Evolutionary conservation across 2,113 vertebrate genomes (phyloP).

Genomic region (Hucho hucho): DNA sequence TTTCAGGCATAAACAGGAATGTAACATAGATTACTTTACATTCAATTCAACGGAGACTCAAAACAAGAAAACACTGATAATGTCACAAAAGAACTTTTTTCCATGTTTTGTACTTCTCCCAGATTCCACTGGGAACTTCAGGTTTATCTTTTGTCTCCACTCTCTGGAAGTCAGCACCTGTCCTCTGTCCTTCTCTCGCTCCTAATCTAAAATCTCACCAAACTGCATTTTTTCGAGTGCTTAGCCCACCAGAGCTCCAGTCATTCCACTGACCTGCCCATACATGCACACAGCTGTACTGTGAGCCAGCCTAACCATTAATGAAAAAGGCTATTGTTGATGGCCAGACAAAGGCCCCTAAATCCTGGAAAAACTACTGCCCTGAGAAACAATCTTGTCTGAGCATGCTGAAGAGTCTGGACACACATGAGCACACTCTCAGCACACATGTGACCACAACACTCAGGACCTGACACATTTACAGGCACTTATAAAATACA

Average conservation of each 20-base stretch:
- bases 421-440: slow-evolving; percentile 11
- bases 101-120: slow-evolving; percentile 10
- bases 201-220: slow-evolving; percentile 73
- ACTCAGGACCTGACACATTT: background rate
- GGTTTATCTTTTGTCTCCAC: slow-evolving; percentile 54
- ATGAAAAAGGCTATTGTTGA: slow-evolving; percentile 66
- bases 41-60: background rate
- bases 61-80: background rate
- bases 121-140: slow-evolving; percentile 34
- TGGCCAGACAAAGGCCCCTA: slow-evolving; percentile 65
- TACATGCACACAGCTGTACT: slow-evolving; percentile 68
- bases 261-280: slow-evolving; percentile 71
- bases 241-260: slow-evolving; percentile 72
- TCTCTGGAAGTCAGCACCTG: slow-evolving; percentile 49
- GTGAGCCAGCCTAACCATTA: slow-evolving; percentile 59
- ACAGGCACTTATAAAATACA: background rate
- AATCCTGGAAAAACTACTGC: slow-evolving; percentile 54
- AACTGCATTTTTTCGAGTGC: slow-evolving; percentile 73
- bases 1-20: background rate
- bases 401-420: slow-evolving; percentile 43
- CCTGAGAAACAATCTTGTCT: slow-evolving; percentile 55
- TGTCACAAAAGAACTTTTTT: slow-evolving; percentile 1
- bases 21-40: background rate
- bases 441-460: slow-evolving; percentile 10
- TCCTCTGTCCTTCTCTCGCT: slow-evolving; percentile 31